Evolutionary conservation across 2,797 vertebrate genomes (phyloP), one percentile per base, ranked within the genome.

Genomic region (Lithobates sylvaticus): DNA sequence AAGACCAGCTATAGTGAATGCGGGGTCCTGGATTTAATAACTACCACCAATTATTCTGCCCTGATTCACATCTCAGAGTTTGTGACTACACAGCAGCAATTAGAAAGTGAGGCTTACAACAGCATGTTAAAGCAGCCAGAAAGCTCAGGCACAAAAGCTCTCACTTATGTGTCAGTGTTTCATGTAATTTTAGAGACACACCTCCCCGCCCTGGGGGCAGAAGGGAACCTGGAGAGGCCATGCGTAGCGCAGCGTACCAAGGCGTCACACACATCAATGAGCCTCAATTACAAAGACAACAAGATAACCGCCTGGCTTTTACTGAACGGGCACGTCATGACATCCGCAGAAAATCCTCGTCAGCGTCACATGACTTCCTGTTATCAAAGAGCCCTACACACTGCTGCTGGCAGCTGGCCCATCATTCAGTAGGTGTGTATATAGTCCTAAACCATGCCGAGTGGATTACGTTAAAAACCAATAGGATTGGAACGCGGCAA

Each of bases 201-300:
- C 74, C 74, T 54, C 64, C 23, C 7, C 4, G 39, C 64, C 75
- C 39, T 2, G 23, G 9, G 23, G 82, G 72, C 27, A 9, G 4
- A 27, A 21, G 26, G 44, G 13, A 32, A 29, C 13, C 21, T 27
- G 27, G 26, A 5, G 10, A 15, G 6, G 78, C 3, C 8, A n/a
- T 32, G 54, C 6, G 27, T 18, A 7, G 70, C 21, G 27, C n/a
- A 23, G 70, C 12, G 23, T 23, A 65, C 13, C 32, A 42, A 47
- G 44, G 44, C 44, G 27, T 77, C 29, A 12, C 39, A 42, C 82
- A 50, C 82, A 39, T 58, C 39, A 71, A 36, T 50, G 72, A 84
- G 50, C 74, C 61, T 84, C 29, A 76, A 76, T 84, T 69, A 84
- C 29, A 54, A 23, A 34, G 73, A 50, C 73, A 34, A 26, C 64